Evolutionary conservation across 2,888 invertebrate species (phyloP), one percentile per base, ranked within the genome.

Genomic region (Dynastes grantii): DNA sequence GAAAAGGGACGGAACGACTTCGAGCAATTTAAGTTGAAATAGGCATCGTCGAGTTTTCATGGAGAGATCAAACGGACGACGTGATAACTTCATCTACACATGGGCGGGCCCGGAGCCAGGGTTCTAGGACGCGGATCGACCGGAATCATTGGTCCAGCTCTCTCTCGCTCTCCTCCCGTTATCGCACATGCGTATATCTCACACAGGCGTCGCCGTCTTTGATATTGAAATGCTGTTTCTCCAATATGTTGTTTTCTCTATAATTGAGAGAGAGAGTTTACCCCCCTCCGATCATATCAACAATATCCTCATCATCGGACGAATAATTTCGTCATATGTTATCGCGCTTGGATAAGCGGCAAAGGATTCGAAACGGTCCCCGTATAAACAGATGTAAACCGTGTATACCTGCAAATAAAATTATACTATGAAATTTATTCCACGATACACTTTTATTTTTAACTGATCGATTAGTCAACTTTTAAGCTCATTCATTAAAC

Each of bases 71-170:
- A 86, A 86, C 85, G 84, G 83, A 78, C 83, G 84, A 85, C 85
- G 85, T 85, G 86, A 87, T 87, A 88, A 88, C 87, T 87, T 87
- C 87, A 87, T 88, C 86, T 87, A 87, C 87, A 87, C 87, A 88
- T 88, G 88, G 87, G 87, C 87, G 86, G 87, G 84, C 85, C 85
- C 85, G 84, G 83, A 83, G 83, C 83, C 83, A 83, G 83, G 81
- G 84, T 84, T 83, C 84, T 83, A 85, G 85, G 90, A 90, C 90
- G 91, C 85, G 85, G 85, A 87, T 87, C 87, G 87, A 87, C 87
- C 87, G 86, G 87, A 87, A 85, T 84, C 85, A 87, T 86, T 87
- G 87, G 87, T 87, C 86, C 86, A 84, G 82, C 83, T 78, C 81
- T 80, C 81, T 79, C 84, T 82, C 81, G 83, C 84, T 81, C 80